These are phyloP conservation scores for Mycalesis mineus DNA, from an alignment of 2,888 invertebrate species.

Conservation along the genomic window DNA sequence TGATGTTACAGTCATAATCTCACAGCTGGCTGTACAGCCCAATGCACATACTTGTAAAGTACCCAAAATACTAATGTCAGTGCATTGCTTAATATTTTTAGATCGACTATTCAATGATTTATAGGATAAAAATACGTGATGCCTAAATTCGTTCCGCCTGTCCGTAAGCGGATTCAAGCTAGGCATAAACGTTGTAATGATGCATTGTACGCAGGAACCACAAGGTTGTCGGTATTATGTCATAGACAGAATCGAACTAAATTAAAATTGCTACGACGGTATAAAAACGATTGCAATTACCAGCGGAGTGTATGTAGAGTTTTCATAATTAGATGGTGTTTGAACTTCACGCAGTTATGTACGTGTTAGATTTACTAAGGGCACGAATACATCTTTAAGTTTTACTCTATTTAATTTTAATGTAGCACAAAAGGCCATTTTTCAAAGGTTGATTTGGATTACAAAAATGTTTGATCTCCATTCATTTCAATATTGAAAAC, in stretches of 20 bases:
- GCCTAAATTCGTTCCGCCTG: conserved; percentile 15
- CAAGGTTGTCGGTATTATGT: conserved; percentile 53
- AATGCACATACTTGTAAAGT: no score
- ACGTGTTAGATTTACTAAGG: no score
- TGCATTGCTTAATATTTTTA: background rate
- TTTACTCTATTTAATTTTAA: no score
- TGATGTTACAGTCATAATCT: no score
- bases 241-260: conserved; percentile 46
- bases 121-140: conserved; percentile 11
- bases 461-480: no score
- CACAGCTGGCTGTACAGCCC: no score
- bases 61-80: no score
- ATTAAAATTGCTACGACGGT: conserved; percentile 32
- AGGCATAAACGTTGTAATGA: conserved; percentile 35
- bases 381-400: no score
- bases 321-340: conserved; percentile 2
- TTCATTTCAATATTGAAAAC: no score
- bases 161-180: conserved; percentile 7
- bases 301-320: conserved; percentile 2
- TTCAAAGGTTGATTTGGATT: no score
- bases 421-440: no score
- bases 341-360: background rate
- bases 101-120: background rate
- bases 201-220: conserved; percentile 44
- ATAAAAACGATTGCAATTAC: conserved; percentile 16